Evolutionary conservation across 2,797 vertebrate species (phyloP), one percentile per base, ranked within the genome.

Genomic region (Stomatorhinus walkeri): DNA sequence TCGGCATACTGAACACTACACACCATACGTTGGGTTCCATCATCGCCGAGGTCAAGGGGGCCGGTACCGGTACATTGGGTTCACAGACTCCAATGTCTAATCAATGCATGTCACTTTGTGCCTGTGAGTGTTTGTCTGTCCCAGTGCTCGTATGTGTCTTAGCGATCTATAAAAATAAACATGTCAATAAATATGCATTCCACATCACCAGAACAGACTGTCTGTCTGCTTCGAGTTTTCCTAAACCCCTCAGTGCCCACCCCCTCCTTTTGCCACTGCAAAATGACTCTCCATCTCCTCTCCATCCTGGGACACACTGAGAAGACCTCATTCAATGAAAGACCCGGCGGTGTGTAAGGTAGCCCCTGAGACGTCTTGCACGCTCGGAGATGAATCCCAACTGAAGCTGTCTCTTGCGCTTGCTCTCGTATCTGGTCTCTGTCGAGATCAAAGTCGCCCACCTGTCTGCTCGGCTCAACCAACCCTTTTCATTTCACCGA

Each of bases 401-500:
- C 88, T 46, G 40, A 24, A 56, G 46, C 3, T 14, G 19, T 12
- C 72, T 88, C 59, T 22, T 36, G 10, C 16, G 1, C 48, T 68
- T 72, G 83, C 8, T 36, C 9, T 86, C 61, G 16, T 22, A 87
- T 83, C 72, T 32, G 6, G 36, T 54, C 52, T 87, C 52, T 16
- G 8, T 40, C 5, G n/a, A 87, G 52, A 46, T 61, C 14, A 36
- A 52, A 90, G 93, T 89, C 90, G 90, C 81, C 19, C 28, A 10
- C 22, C 22, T 19, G 93, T 91, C 93, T 91, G 89, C 91, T 91
- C 92, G 87, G 91, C 64, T 93, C 93, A 91, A 91, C 90, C 93
- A 90, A 91, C 90, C 93, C 90, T 88, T 94, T 94, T 92, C 76
- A 92, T 93, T 95, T 94, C 91, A 88, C 81, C 92, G 89, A 89